Percentiles rank a stretch among this genome's conserved stretches.
Evolutionary conservation across 2,888 invertebrate species (phyloP).

Genomic region (Salpingus planirostris): DNA sequence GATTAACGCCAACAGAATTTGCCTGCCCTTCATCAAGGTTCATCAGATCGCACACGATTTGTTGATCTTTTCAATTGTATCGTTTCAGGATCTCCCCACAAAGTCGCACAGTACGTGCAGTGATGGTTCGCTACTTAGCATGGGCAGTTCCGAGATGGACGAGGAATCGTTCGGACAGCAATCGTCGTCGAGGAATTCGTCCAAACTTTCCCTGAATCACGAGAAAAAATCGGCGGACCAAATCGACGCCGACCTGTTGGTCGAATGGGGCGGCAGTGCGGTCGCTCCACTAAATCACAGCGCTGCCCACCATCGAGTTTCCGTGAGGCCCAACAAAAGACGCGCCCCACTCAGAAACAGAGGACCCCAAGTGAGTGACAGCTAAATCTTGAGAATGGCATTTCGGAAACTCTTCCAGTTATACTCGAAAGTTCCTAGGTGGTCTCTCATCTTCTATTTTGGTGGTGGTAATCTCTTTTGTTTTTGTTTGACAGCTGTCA

Average conservation of each 20-base stretch:
- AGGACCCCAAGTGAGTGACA: conserved; percentile 41
- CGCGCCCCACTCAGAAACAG: conserved; percentile 56
- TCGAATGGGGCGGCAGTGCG: conserved; percentile 40
- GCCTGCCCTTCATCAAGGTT: conserved; percentile 18
- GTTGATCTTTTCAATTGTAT: conserved; percentile 1
- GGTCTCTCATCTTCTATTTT: too few relatives aligned
- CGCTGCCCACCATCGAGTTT: conserved; percentile 73
- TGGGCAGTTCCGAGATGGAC: conserved; percentile 70
- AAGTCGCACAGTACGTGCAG: conserved; percentile 52
- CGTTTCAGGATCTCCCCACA: conserved; percentile 42
- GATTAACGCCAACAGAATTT: conserved; percentile 28
- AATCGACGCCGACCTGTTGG: conserved; percentile 37
- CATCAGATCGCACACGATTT: conserved; percentile 3
- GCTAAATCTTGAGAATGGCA: not conserved
- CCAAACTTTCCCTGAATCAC: conserved; percentile 38
- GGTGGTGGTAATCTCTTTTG: too few relatives aligned
- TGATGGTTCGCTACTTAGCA: conserved; percentile 70
- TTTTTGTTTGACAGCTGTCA: conserved; percentile 41
- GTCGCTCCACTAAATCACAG: conserved; percentile 65
- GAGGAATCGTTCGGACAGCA: conserved; percentile 46
- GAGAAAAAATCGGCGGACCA: conserved; percentile 34
- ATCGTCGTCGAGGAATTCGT: conserved; percentile 42
- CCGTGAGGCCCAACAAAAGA: conserved; percentile 64
- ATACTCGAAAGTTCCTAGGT: too few relatives aligned
- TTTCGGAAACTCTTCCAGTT: too few relatives aligned